Conservation (phyloP, 2,113 vertebrate genomes). For the Zosterops pallidus region DNA sequence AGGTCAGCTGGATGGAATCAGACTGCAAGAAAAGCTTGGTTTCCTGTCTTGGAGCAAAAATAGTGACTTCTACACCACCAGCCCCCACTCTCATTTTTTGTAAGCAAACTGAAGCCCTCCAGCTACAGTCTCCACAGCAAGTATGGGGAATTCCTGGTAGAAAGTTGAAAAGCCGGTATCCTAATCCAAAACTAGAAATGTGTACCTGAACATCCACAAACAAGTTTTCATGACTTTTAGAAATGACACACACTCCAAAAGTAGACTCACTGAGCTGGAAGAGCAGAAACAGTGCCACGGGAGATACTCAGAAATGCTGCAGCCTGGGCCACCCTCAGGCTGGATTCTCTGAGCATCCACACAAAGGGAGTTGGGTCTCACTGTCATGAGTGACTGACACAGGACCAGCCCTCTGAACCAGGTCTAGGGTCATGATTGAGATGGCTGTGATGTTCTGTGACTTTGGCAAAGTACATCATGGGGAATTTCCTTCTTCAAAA, state of each 20-base stretch:
- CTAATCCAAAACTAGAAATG: not conserved
- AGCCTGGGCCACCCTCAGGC: fast-evolving
- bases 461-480: not conserved
- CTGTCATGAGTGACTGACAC: not conserved
- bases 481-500: not conserved
- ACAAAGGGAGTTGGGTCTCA: not conserved
- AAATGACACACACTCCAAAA: not conserved
- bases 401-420: not conserved
- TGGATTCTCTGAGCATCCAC: not conserved
- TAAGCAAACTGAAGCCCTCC: not conserved
- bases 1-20: not conserved
- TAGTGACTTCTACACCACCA: not conserved
- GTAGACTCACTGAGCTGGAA: not conserved
- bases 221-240: not conserved
- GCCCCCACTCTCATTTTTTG: not conserved
- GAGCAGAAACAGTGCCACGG: not conserved
- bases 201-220: not conserved
- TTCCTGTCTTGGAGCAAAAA: not conserved
- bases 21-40: not conserved
- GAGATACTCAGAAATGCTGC: not conserved
- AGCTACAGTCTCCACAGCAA: not conserved
- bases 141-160: not conserved
- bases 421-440: fast-evolving
- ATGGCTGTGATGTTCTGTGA: not conserved
- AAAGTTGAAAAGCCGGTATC: not conserved